phyloP scores from a whole-genome alignment of 2,888 invertebrate species.

The Trichacis sp. region DNA sequence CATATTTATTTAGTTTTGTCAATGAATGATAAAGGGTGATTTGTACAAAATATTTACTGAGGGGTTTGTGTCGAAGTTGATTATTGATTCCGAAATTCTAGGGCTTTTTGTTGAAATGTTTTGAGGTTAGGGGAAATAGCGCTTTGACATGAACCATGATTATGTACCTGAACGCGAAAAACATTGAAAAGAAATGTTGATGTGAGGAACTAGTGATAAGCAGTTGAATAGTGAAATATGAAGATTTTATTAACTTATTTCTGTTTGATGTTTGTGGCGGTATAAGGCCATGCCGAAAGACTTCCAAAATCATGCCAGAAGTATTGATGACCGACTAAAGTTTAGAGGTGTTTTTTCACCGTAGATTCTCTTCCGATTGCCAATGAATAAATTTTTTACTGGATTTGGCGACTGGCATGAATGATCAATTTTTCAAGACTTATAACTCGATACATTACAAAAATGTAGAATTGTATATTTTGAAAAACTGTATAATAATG shows the following conservation, averaged over 20 bases:
- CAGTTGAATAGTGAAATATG: neutral
- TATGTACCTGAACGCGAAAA: constrained; percentile 24
- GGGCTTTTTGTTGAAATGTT: neutral
- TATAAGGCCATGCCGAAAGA: neutral
- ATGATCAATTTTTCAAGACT: too few relatives aligned
- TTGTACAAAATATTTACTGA: neutral
- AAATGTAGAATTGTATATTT: too few relatives aligned
- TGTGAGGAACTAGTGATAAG: neutral
- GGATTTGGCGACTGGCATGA: too few relatives aligned
- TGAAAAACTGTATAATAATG: too few relatives aligned
- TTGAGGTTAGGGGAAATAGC: neutral
- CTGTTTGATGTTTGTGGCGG: neutral
- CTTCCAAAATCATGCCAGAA: too few relatives aligned
- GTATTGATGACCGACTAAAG: too few relatives aligned
- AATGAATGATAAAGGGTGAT: too few relatives aligned
- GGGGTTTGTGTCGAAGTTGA: neutral
- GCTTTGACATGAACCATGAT: constrained; percentile 14
- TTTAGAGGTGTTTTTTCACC: too few relatives aligned
- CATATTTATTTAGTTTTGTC: too few relatives aligned
- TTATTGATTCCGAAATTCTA: neutral
- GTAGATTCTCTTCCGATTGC: too few relatives aligned
- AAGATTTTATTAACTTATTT: neutral
- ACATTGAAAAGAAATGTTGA: constrained; percentile 6
- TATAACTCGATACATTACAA: too few relatives aligned
- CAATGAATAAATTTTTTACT: too few relatives aligned